Base-by-base conservation (phyloP, 2,888 invertebrate species). In the Spilarctia lutea region DNA sequence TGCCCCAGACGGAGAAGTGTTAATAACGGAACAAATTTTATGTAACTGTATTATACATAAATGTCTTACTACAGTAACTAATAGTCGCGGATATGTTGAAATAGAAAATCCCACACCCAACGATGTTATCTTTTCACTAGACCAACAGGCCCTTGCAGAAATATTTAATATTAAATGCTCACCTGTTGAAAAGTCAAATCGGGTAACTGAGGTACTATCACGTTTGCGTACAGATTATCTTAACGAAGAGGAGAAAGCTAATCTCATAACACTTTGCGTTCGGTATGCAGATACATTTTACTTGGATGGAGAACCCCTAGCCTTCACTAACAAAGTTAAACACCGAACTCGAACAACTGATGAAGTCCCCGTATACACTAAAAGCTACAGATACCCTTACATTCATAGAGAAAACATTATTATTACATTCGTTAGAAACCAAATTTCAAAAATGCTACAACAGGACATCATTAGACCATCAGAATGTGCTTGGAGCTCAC, bases 41-140 rank as follows among this genome's bases (percentile, higher is more conserved):
- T 85, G 68, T 16, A 86, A 85, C 65, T 87, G 85, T 35, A 30
- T 1, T 2, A 33, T 73, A 1, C 10, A 45, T n/a, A 66, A 72
- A 3, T 68, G 68, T 45, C 11, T 73, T 20, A 73, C 73, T 11
- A 48, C 8, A 2, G 11, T 73, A 18, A 45, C 45, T 35, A 24
- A 65, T 60, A 73, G 48, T 24, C 63, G 73, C 7, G 73, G 63
- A 1, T 48, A 30, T 20, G 0, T 60, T 27, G 60, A 72, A 42
- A 20, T 72, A 3, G 6, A 7, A 18, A 72, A 72, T 6, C n/a
- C 60, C n/a, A n/a, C n/a, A n/a, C n/a, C n/a, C n/a, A n/a, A n/a
- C n/a, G n/a, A n/a, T n/a, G n/a, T n/a, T n/a, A 13, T 42, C 67
- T 2, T 18, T 39, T 56, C 56, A n/a, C 24, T 56, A 56, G 56